Conservation (phyloP, 2,797 vertebrate genomes). For the Enteromius unitaeniatus region DNA sequence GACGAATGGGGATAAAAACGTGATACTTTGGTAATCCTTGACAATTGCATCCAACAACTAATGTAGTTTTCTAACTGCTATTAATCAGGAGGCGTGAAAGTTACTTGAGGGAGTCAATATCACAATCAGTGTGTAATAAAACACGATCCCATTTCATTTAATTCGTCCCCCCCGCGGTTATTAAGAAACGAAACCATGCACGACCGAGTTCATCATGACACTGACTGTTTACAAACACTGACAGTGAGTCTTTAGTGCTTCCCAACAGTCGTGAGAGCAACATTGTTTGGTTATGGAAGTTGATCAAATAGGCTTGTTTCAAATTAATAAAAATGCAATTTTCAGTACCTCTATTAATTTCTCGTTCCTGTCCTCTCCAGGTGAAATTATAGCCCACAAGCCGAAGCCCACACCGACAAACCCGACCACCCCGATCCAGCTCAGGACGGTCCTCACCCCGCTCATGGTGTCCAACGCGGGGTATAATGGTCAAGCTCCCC, state of each 20-base stretch:
- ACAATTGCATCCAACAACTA: neutral
- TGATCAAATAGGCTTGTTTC: neutral
- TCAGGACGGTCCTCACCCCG: conserved; percentile 53
- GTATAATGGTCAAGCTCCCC: neutral
- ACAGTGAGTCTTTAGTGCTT: neutral
- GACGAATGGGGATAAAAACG: neutral
- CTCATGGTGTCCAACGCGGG: conserved; percentile 51
- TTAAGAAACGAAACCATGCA: neutral
- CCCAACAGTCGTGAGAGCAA: neutral
- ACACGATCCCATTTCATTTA: neutral
- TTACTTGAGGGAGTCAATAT: neutral
- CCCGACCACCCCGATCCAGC: neutral
- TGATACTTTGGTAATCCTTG: neutral
- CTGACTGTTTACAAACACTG: conserved; percentile 3
- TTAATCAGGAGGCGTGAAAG: neutral
- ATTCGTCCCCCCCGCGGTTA: neutral
- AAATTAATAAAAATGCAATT: neutral
- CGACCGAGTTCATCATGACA: neutral
- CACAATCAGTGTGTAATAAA: neutral
- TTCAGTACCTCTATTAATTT: conserved; percentile 69
- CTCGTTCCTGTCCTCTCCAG: conserved; percentile 62
- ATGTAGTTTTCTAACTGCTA: neutral
- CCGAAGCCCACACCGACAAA: conserved; percentile 58
- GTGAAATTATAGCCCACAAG: conserved; percentile 63
- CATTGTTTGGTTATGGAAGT: neutral